Base-by-base conservation (phyloP, 1,140 invertebrate species). In the Augochlora pura region DNA sequence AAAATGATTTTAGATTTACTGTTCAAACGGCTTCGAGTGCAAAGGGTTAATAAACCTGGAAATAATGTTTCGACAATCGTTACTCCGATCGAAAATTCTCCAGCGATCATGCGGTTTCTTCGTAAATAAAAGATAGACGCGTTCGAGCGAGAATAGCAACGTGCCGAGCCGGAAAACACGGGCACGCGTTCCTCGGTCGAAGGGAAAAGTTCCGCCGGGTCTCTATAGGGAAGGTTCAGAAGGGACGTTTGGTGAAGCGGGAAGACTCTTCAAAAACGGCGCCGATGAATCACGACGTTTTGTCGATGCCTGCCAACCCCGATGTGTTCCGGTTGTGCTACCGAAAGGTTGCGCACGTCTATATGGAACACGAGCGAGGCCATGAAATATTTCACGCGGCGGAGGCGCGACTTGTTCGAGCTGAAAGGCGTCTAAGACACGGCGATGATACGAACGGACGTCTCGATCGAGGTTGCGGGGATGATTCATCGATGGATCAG, bases 261-360 rank as follows among this genome's bases (percentile, higher is more conserved):
- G 77, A 49, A 77, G 70, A 32, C 70, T 66, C 4, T 49, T 57
- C 46, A 60, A 72, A 67, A 62, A 64, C 46, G 52, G 77, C 23
- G 18, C 27, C 77, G 70, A 79, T 79, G 77, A 67, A 74, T 74
- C 70, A 16, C 73, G 76, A 79, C 77, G 77, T 74, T 66, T 79
- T 54, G 32, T 60, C 76, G 46, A 70, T 70, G 52, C 18, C 42
- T 57, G 52, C 25, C 38, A 23, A 16, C 32, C 14, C 21, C 38
- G 18, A 16, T 23, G 21, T 38, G 52, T 46, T 32, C n/a, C 73
- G 21, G 4, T 16, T 16, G 54, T 60, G 46, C 42, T 60, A 49
- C 42, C 32, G 39, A 69, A 54, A 69, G 74, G 69, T 77, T 69
- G 49, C 25, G 49, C 25, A 60, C 66, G 39, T 77, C 54, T 38